Evolutionary conservation across 2,888 invertebrate genomes (phyloP), one percentile per base, ranked within the genome.

Genomic region (Frankliniella fusca): DNA sequence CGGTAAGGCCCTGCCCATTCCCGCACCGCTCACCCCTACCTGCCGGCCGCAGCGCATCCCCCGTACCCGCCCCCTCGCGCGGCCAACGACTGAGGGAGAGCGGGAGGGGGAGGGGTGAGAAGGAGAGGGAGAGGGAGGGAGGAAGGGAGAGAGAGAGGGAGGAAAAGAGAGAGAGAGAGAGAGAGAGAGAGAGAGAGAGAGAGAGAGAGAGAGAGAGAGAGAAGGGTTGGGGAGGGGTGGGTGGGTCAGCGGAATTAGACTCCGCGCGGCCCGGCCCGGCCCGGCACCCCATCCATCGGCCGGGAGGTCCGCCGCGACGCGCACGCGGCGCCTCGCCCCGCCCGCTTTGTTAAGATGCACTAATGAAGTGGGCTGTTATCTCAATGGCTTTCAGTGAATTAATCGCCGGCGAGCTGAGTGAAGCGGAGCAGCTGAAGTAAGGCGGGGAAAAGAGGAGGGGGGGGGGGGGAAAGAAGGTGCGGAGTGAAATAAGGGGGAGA

Each of bases 191-290:
- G 54, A 54, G 54, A 54, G 54, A 54, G 54, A 54, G 54, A 54
- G 54, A 54, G 54, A 54, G 54, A 54, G 54, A 54, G 54, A 54
- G 54, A 54, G 54, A 54, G 54, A 54, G 54, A 54, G 54, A 54
- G 54, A 54, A 9, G 8, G 54, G 18, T 2, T 2, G 54, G 18
- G 50, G 15, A 15, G 15, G 50, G 15, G 50, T 11, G 50, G 15
- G 50, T 3, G 54, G 20, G 54, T 20, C n/a, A 10, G 61, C 54
- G 54, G 61, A 7, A 61, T 61, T 18, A 61, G 18, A 11, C 61
- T n/a, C 7, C 2, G 38, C 38, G 38, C 38, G n/a, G n/a, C n/a
- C n/a, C n/a, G n/a, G n/a, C 38, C 3, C 38, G 38, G 5, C 38
- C n/a, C n/a, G n/a, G 38, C 38, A 38, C 38, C 38, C 38, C 38